These are phyloP conservation scores for Chamaetylas fuelleborni DNA, from an alignment of 2,113 vertebrate genomes.

Conservation along the genomic window DNA sequence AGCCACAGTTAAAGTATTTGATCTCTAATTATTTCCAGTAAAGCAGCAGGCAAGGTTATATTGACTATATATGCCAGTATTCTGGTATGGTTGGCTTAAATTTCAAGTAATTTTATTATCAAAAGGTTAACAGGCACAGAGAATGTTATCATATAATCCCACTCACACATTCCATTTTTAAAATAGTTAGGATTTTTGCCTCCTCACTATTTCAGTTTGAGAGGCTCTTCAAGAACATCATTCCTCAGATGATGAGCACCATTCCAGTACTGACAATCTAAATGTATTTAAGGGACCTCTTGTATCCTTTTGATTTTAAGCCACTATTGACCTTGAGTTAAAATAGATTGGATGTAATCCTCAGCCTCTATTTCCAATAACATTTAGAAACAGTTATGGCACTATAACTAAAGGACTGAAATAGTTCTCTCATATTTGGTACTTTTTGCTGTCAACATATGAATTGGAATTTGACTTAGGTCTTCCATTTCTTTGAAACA, in stretches of 20 bases:
- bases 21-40: conserved; percentile 17
- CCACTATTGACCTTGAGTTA: background rate
- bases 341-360: background rate
- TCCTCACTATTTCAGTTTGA: background rate
- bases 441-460: background rate
- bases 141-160: background rate
- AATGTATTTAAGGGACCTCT: background rate
- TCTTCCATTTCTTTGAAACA: background rate
- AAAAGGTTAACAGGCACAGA: background rate
- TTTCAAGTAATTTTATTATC: conserved; percentile 35
- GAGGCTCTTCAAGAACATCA: background rate
- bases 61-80: background rate
- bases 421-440: background rate
- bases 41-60: conserved; percentile 13
- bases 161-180: background rate
- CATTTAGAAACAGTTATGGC: background rate
- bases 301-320: background rate
- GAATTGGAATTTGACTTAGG: background rate
- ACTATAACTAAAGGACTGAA: background rate
- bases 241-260: background rate
- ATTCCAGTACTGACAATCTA: background rate
- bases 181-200: background rate
- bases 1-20: background rate
- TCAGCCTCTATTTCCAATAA: background rate
- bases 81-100: background rate